Evolutionary conservation across 2,888 invertebrate species (phyloP).

Genomic region (Cheilosia vernalis): DNA sequence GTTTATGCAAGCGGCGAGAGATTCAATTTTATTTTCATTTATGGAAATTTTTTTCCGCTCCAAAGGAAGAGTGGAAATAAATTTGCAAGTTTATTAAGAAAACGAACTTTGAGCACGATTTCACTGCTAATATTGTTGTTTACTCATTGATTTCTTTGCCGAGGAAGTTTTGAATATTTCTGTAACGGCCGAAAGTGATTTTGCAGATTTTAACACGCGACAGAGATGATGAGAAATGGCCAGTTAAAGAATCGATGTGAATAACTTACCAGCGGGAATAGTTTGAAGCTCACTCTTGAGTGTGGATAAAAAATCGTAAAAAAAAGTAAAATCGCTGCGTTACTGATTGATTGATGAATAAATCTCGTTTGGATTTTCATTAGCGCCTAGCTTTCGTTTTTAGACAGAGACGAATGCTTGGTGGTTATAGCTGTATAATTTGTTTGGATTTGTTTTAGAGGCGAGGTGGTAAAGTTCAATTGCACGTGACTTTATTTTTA

Average conservation of each 20-base stretch:
- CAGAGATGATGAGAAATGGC: constrained; percentile 8
- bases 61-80: constrained; percentile 48
- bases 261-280: not conserved
- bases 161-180: constrained; percentile 35
- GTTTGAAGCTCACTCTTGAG: not conserved
- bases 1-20: constrained; percentile 37
- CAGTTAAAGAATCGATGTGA: not conserved
- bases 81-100: constrained; percentile 48
- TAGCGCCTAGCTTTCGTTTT: not conserved
- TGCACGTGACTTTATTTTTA: too few relatives aligned
- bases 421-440: not conserved
- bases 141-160: constrained; percentile 36
- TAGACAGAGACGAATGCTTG: not conserved
- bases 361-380: not conserved
- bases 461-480: too few relatives aligned
- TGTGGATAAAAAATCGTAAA: not conserved
- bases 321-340: too few relatives aligned
- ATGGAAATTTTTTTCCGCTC: constrained; percentile 47
- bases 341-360: constrained; percentile 2
- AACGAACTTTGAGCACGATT: constrained; percentile 57
- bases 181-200: constrained; percentile 48
- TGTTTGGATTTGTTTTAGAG: too few relatives aligned
- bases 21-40: constrained; percentile 15
- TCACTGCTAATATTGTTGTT: constrained; percentile 50
- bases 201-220: constrained; percentile 18